Conservation (phyloP, 2,888 invertebrate genomes). For the Agonopterix alstromeriana region DNA sequence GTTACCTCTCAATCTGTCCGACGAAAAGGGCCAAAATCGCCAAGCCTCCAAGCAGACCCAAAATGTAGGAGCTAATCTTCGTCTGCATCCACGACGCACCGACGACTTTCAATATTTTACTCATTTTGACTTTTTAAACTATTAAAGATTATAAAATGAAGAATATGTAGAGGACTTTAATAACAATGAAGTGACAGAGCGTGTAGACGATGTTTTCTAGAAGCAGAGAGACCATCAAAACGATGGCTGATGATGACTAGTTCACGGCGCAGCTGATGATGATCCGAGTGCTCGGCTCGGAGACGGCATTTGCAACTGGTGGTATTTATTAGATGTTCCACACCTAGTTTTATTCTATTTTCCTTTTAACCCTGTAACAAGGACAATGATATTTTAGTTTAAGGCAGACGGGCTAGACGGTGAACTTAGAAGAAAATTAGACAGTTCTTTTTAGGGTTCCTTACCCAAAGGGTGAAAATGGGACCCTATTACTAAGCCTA, state of each 20-base stretch:
- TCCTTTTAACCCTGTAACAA: constrained; percentile 62
- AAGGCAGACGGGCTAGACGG: too few relatives aligned
- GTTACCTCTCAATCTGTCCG: constrained; percentile 81
- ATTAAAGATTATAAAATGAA: constrained; percentile 61
- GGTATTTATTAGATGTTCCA: constrained; percentile 34
- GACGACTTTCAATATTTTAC: constrained; percentile 84
- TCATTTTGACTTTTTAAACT: constrained; percentile 39
- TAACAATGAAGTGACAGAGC: constrained; percentile 75
- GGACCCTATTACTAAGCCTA: too few relatives aligned
- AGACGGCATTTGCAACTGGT: constrained; percentile 50
- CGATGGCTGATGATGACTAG: constrained; percentile 35
- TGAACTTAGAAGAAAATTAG: too few relatives aligned
- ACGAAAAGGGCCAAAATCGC: constrained; percentile 82
- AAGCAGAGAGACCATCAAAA: constrained; percentile 64
- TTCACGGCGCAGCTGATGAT: constrained; percentile 41
- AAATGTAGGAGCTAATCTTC: constrained; percentile 83
- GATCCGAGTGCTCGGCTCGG: constrained; percentile 38
- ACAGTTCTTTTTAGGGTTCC: too few relatives aligned
- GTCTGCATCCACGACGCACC: constrained; percentile 88
- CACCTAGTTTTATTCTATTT: constrained; percentile 39
- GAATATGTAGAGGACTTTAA: constrained; percentile 72
- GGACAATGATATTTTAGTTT: constrained; percentile 17
- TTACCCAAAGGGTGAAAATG: too few relatives aligned
- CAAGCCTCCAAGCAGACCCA: constrained; percentile 80
- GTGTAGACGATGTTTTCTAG: constrained; percentile 65